A percentile compares a stretch with the other conserved stretches of the same genome.
These are phyloP conservation scores for Meteorus cinctellus DNA, from an alignment of 2,888 invertebrate species.

Conservation along the genomic window DNA sequence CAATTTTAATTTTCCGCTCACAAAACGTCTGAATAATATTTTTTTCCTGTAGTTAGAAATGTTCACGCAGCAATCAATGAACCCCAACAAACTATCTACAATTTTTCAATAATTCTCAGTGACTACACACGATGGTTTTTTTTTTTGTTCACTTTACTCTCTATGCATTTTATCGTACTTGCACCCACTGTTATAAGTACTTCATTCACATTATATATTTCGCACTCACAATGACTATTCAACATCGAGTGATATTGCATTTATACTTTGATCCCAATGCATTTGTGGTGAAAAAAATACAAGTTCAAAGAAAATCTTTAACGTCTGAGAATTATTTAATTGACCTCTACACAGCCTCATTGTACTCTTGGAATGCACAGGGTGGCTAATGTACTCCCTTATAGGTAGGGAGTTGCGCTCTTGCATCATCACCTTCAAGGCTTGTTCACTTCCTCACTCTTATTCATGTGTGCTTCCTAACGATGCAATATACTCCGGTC, in stretches of 20 bases:
- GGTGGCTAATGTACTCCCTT: constrained; percentile 20
- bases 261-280: constrained; percentile 31
- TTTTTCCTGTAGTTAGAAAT: too few relatives aligned
- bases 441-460: background rate
- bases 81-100: too few relatives aligned
- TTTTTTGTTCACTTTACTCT: background rate
- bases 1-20: too few relatives aligned
- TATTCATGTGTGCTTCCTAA: background rate
- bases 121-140: background rate
- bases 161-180: background rate
- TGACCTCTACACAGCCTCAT: constrained; percentile 23
- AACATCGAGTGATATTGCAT: constrained; percentile 8
- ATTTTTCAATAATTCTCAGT: too few relatives aligned
- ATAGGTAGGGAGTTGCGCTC: background rate
- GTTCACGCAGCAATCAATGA: too few relatives aligned
- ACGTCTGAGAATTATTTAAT: constrained; percentile 23
- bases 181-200: background rate
- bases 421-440: background rate
- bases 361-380: constrained; percentile 13
- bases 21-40: too few relatives aligned
- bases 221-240: constrained; percentile 8
- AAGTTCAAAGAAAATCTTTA: constrained; percentile 19
- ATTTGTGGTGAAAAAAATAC: constrained; percentile 7
- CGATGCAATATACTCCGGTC: constrained; percentile 17
- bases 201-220: constrained; percentile 16